Conservation (phyloP, 2,888 invertebrate genomes). For the Mesochorus sp. region DNA sequence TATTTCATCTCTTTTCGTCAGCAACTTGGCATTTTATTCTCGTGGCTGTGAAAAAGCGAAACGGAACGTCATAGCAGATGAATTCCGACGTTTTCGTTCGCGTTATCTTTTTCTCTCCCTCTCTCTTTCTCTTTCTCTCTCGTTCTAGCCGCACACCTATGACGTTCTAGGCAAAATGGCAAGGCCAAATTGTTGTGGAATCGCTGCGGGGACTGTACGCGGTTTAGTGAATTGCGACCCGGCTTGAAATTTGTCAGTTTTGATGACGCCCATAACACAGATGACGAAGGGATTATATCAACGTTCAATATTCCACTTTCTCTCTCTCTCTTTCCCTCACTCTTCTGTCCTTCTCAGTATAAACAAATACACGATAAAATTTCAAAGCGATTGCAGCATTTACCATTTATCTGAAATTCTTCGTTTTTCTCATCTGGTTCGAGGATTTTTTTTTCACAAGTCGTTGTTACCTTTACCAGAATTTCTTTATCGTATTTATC, state of each 20-base stretch:
- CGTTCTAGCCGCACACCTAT: slow-evolving; percentile 7
- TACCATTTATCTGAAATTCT: background rate
- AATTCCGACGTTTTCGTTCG: background rate
- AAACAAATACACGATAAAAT: no score
- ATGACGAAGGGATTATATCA: background rate
- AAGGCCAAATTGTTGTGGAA: slow-evolving; percentile 14
- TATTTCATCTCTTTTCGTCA: no score
- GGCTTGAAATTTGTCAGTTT: slow-evolving; percentile 37
- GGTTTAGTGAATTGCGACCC: slow-evolving; percentile 58
- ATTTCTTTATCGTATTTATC: no score
- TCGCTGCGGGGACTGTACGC: slow-evolving; percentile 35
- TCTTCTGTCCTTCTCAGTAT: no score
- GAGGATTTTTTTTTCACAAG: no score
- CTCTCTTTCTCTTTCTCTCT: background rate
- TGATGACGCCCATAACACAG: slow-evolving; percentile 31
- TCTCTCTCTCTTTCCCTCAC: background rate
- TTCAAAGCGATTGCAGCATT: background rate
- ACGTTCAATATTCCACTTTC: background rate
- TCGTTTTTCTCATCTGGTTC: no score
- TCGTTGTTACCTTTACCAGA: no score
- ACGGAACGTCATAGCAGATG: background rate
- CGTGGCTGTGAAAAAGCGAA: background rate
- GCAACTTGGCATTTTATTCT: background rate
- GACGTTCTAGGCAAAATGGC: background rate
- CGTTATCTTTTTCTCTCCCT: background rate